phyloP scores from a whole-genome alignment of 2,888 invertebrate species.

The Altica lythri region DNA sequence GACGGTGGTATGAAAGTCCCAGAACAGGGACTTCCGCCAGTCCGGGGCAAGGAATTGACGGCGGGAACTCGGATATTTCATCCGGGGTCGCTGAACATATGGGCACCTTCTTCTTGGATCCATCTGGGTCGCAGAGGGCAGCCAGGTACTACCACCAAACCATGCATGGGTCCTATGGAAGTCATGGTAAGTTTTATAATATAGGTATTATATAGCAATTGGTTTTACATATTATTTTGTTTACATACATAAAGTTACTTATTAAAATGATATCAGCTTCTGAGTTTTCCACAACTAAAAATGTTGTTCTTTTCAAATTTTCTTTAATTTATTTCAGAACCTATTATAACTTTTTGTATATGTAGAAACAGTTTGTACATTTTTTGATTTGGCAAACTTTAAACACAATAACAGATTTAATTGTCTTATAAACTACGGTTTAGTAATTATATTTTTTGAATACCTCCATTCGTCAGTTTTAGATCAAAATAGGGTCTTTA shows the following conservation, averaged over 20 bases:
- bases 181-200: conserved; percentile 54
- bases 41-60: conserved; percentile 53
- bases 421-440: too few relatives aligned
- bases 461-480: too few relatives aligned
- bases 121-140: conserved; percentile 55
- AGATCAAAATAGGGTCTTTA: too few relatives aligned
- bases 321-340: too few relatives aligned
- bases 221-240: background rate
- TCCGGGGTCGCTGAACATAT: conserved; percentile 58
- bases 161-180: conserved; percentile 59
- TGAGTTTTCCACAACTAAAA: too few relatives aligned
- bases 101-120: conserved; percentile 58
- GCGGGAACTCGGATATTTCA: conserved; percentile 53
- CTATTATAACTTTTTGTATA: too few relatives aligned
- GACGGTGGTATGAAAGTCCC: conserved; percentile 59
- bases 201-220: background rate
- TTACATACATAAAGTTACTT: background rate
- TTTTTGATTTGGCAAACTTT: too few relatives aligned
- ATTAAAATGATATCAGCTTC: too few relatives aligned
- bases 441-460: too few relatives aligned
- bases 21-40: conserved; percentile 55
- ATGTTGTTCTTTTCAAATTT: too few relatives aligned
- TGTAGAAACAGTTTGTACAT: too few relatives aligned
- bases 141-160: conserved; percentile 59
- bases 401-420: too few relatives aligned